phyloP scores from a whole-genome alignment of 2,888 invertebrate species.

The Xylota segnis region DNA sequence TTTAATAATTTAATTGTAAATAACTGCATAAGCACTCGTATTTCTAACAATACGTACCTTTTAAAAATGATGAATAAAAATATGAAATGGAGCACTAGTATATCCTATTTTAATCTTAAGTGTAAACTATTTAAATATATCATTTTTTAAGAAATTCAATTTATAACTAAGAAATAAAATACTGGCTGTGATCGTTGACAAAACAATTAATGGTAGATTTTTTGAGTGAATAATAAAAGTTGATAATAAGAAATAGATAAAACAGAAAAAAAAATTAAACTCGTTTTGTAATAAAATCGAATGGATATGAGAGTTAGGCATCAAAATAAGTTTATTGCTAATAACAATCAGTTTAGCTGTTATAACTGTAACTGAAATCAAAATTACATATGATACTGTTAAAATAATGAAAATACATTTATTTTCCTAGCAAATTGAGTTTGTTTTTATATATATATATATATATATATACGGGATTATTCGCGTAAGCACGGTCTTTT shows the following conservation, averaged over 20 bases:
- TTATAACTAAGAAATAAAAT: constrained; percentile 45
- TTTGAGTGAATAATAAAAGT: constrained; percentile 48
- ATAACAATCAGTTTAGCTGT: constrained; percentile 30
- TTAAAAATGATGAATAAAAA: constrained; percentile 2
- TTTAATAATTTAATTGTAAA: constrained; percentile 20
- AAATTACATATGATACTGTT: constrained; percentile 32
- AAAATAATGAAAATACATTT: constrained; percentile 44
- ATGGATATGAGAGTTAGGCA: constrained; percentile 13
- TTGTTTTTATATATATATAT: too few species aligned
- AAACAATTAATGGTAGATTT: constrained; percentile 56
- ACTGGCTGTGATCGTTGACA: constrained; percentile 72
- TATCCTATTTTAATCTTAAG: constrained; percentile 36
- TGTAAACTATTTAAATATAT: constrained; percentile 52
- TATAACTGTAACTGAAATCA: constrained; percentile 23
- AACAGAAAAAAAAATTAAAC: too few species aligned
- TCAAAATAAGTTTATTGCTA: constrained; percentile 25
- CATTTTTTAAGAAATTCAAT: constrained; percentile 12
- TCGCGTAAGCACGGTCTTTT: too few species aligned
- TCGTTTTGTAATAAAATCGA: constrained; percentile 1
- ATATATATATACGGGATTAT: too few species aligned
- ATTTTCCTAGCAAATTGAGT: constrained; percentile 30
- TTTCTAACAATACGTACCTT: constrained; percentile 39
- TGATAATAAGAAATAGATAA: too few species aligned
- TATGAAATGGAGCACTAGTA: constrained; percentile 36
- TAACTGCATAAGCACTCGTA: constrained; percentile 15